Evolutionary conservation across 92 coral and sea anemone species (phyloP).

Genomic region (Umimayanthus chanpuru): DNA sequence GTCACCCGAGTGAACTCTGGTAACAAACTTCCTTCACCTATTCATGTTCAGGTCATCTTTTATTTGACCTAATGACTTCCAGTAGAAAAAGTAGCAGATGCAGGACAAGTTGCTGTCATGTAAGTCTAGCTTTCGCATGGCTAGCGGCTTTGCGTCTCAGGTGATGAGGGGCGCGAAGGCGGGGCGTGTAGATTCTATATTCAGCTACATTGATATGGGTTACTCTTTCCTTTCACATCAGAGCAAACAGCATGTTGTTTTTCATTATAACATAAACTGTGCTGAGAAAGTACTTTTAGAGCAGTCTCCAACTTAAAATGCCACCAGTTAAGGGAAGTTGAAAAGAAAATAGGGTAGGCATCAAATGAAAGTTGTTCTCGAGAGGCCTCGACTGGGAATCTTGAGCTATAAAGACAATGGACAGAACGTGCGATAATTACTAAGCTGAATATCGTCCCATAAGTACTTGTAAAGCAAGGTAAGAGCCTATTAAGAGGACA

Average conservation of each 20-base stretch:
- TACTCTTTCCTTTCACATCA: constrained; percentile 35
- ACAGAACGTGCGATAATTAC: background rate
- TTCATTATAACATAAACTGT: background rate
- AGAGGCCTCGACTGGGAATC: background rate
- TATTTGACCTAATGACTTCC: constrained; percentile 34
- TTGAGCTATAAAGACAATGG: background rate
- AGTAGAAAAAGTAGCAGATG: background rate
- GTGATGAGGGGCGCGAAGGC: constrained; percentile 34
- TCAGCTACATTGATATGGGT: background rate
- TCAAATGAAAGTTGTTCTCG: background rate
- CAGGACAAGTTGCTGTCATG: constrained; percentile 32
- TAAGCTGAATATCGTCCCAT: background rate
- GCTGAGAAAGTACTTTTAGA: background rate
- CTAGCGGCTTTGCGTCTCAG: constrained; percentile 10
- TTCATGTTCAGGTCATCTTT: constrained; percentile 16
- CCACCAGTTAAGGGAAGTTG: background rate
- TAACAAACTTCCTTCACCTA: constrained; percentile 27
- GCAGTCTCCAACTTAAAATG: background rate
- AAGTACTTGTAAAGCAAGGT: background rate
- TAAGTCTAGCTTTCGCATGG: background rate
- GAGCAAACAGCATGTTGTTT: background rate
- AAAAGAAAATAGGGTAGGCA: background rate
- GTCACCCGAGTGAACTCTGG: constrained; percentile 24
- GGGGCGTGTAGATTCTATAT: constrained; percentile 15
- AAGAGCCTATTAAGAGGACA: background rate